Percentiles rank a stretch among this genome's conserved stretches.
Evolutionary conservation across 2,888 invertebrate species (phyloP).

Genomic region (Drosophila demipolita): DNA sequence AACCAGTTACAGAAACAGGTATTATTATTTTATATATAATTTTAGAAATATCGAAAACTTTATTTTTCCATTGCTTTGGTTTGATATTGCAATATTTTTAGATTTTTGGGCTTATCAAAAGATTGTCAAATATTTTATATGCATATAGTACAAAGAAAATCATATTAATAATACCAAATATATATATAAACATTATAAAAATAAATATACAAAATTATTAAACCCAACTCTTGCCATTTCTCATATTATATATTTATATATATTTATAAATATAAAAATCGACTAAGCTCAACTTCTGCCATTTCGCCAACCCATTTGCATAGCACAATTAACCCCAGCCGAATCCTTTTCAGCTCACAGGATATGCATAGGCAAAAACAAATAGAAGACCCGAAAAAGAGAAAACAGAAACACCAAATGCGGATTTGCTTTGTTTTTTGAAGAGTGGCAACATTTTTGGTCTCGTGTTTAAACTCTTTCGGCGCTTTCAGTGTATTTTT

Average conservation of each 20-base stretch:
- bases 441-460: conserved; percentile 38
- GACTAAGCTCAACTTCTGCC: not conserved
- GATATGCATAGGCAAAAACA: not conserved
- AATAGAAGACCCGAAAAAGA: not conserved
- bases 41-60: not conserved
- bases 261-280: not conserved
- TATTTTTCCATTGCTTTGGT: too few species aligned
- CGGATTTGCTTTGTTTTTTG: conserved; percentile 49
- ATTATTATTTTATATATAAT: not conserved
- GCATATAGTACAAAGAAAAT: not conserved
- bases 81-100: not conserved
- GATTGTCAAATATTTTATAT: not conserved
- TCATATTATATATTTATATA: too few species aligned
- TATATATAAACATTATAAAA: too few species aligned
- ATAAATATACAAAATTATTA: too few species aligned
- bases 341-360: not conserved
- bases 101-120: not conserved
- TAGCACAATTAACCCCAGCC: not conserved
- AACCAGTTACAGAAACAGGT: not conserved
- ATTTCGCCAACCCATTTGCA: not conserved
- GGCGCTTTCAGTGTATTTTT: conserved; percentile 5
- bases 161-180: too few species aligned
- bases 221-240: too few species aligned
- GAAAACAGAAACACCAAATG: conserved; percentile 14
- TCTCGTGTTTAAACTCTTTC: conserved; percentile 25